phyloP scores from a whole-genome alignment of 2,797 vertebrate genomes.

The Lagocephalus sceleratus region DNA sequence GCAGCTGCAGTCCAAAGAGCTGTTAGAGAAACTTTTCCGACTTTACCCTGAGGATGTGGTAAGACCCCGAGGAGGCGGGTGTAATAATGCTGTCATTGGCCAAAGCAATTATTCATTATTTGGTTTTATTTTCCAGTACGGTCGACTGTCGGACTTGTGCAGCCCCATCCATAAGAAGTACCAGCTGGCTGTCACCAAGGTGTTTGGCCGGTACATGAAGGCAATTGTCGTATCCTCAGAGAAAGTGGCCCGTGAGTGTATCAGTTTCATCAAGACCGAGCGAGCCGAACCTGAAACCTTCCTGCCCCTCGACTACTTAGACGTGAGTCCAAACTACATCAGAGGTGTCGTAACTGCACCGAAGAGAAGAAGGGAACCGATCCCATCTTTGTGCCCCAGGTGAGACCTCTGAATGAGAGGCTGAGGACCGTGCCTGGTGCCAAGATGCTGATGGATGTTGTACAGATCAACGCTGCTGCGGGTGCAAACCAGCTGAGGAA shows the following conservation, averaged over 20 bases:
- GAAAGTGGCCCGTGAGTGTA: constrained; percentile 87
- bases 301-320: constrained; percentile 89
- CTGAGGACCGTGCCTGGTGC: constrained; percentile 84
- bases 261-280: constrained; percentile 86
- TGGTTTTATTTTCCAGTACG: constrained; percentile 73
- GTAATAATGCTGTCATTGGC: background rate
- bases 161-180: constrained; percentile 95
- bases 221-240: constrained; percentile 87
- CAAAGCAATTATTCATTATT: no score
- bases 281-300: constrained; percentile 90
- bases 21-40: constrained; percentile 81
- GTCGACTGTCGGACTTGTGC: constrained; percentile 88
- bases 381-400: constrained; percentile 62
- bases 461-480: constrained; percentile 71
- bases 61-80: constrained; percentile 3
- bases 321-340: constrained; percentile 73
- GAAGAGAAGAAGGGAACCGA: background rate
- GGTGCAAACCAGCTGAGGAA: constrained; percentile 73
- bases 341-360: background rate
- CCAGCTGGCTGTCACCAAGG: constrained; percentile 90
- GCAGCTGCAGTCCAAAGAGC: constrained; percentile 82
- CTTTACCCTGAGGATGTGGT: constrained; percentile 88
- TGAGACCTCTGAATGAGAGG: constrained; percentile 85
- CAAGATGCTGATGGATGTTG: constrained; percentile 90
- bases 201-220: constrained; percentile 86